Evolutionary conservation across 2,113 vertebrate species (phyloP), one percentile per base, ranked within the genome.

Genomic region (Mixornis gularis): DNA sequence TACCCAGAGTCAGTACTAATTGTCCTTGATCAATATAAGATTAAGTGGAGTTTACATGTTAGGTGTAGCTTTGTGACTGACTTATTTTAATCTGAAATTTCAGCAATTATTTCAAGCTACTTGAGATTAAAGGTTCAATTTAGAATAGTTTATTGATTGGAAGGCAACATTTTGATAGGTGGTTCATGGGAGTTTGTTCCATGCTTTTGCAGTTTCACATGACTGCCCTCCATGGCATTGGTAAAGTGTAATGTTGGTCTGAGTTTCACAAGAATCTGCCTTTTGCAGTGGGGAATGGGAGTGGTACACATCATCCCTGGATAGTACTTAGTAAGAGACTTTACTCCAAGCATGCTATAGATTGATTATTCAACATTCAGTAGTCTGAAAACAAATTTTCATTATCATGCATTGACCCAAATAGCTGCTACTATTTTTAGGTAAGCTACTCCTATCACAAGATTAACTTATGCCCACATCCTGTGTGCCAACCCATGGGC

Each of bases 191-290:
- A 49, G 14, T 71, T 85, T 64, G 27, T 58, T 38, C 29, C 0
- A 3, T 41, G 68, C 19, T 79, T 85, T 65, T 60, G n/a, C n/a
- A 44, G 10, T 64, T 79, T 34, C 49, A 9, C 17, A 1, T 60
- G 49, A 12, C 29, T 49, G 51, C 34, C 52, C 38, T 80, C 80
- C 12, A 1, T 12, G 29, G 26, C 8, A 2, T 4, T 32, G n/a
- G 32, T 44, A 53, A 68, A 64, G 26, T 0, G 0, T 34, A 20
- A 17, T 0, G 0, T 25, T 48, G 49, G 18, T 43, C 53, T 10
- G 68, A 49, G 27, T 68, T 79, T 68, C 63, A 56, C 36, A 27
- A 40, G 29, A 56, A 11, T 41, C 10, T 18, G 1, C 38, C 41
- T 93, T 68, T 27, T 64, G 56, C 29, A 17, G 26, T 4, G 1